Percentiles rank a stretch among this genome's conserved stretches.
These are phyloP conservation scores for Gymnopithys bicolor DNA, from an alignment of 2,797 vertebrate species.

Conservation along the genomic window DNA sequence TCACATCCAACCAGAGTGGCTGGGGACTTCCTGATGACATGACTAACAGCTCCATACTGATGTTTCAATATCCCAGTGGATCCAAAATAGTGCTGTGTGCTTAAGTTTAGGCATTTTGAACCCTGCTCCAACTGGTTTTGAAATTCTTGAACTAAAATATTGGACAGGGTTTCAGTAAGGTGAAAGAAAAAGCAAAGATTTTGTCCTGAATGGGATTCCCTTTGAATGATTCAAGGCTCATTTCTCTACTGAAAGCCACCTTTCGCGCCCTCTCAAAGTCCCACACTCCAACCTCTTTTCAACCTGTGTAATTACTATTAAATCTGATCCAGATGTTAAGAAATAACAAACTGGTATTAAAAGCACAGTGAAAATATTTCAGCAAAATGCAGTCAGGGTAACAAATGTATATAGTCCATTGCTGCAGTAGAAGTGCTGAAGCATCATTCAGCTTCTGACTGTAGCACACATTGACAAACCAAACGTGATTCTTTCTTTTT, in stretches of 20 bases:
- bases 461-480: background rate
- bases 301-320: background rate
- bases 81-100: background rate
- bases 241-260: background rate
- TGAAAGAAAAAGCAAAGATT: conserved; percentile 6
- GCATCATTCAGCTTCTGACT: background rate
- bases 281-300: background rate
- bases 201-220: background rate
- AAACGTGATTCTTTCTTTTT: background rate
- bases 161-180: background rate
- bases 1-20: background rate
- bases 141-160: background rate
- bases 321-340: conserved; percentile 34
- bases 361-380: background rate
- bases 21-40: background rate
- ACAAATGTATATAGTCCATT: background rate
- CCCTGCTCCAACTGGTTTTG: background rate
- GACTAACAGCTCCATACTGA: background rate
- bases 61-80: background rate
- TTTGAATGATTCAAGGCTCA: background rate
- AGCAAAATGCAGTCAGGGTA: background rate
- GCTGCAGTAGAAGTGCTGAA: background rate
- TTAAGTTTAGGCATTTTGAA: background rate
- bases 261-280: background rate
- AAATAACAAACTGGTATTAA: conserved; percentile 6